Evolutionary conservation across 2,113 vertebrate genomes (phyloP).

Genomic region (Saguinus midas): DNA sequence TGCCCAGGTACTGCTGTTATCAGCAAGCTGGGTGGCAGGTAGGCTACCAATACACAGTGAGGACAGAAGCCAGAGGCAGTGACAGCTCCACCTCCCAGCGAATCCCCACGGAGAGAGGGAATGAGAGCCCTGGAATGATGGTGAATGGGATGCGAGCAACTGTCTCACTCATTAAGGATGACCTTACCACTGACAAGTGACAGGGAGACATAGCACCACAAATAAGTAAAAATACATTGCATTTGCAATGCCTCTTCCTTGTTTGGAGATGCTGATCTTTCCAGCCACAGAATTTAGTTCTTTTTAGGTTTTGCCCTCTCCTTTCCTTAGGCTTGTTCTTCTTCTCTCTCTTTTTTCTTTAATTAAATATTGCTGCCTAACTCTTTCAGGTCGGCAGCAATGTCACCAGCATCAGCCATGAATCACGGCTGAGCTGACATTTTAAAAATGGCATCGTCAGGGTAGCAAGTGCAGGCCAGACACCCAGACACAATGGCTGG

Average conservation of each 20-base stretch:
- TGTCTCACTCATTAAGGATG: not conserved
- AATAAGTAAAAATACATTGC: not conserved
- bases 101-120: not conserved
- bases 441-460: conserved; percentile 77
- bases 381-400: conserved; percentile 72
- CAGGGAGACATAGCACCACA: fast-evolving
- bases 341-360: not conserved
- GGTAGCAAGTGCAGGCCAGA: conserved; percentile 67
- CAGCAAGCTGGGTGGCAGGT: not conserved
- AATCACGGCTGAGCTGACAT: conserved; percentile 75
- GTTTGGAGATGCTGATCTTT: not conserved
- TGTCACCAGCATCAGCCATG: conserved; percentile 68
- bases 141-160: not conserved
- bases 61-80: not conserved
- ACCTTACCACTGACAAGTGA: not conserved
- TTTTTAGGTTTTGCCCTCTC: not conserved
- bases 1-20: fast-evolving
- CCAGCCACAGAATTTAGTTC: not conserved
- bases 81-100: not conserved
- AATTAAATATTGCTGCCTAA: conserved; percentile 77
- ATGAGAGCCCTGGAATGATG: not conserved
- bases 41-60: not conserved
- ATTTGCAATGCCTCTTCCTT: fast-evolving
- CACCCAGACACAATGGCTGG: conserved; percentile 71
- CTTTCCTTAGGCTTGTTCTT: conserved; percentile 10